Evolutionary conservation across 2,113 vertebrate species (phyloP).

Genomic region (Zonotrichia leucophrys): DNA sequence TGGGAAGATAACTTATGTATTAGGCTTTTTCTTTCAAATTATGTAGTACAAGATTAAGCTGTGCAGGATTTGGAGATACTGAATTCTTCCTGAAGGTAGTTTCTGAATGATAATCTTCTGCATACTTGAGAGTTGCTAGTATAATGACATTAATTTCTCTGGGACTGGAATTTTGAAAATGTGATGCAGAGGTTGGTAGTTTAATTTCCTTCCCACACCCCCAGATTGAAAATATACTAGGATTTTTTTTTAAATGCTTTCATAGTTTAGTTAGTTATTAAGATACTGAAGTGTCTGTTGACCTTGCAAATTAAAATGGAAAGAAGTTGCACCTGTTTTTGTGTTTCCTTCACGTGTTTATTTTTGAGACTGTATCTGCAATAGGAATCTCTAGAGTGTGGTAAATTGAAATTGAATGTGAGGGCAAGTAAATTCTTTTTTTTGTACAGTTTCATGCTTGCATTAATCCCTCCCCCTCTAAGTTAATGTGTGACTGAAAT

Average conservation of each 20-base stretch:
- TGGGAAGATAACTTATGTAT: neutral
- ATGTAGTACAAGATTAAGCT: neutral
- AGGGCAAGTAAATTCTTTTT: neutral
- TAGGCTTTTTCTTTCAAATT: neutral
- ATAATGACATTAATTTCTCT: neutral
- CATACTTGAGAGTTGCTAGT: neutral
- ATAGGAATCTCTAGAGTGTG: neutral
- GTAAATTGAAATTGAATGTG: neutral
- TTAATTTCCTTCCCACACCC: accelerated
- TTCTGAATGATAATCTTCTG: neutral
- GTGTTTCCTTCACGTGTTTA: neutral
- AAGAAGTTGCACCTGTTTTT: neutral
- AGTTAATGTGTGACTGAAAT: neutral
- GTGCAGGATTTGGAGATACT: neutral
- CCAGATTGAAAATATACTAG: neutral
- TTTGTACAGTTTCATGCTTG: neutral
- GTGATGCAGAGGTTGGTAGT: neutral
- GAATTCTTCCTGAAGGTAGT: neutral
- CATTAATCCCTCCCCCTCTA: neutral
- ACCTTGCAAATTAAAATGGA: neutral
- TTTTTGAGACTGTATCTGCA: neutral
- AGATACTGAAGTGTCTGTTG: neutral
- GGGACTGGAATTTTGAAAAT: neutral
- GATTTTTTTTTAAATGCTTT: neutral
- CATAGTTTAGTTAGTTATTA: neutral